phyloP scores from a whole-genome alignment of 2,797 vertebrate species.

The Periparus ater region DNA sequence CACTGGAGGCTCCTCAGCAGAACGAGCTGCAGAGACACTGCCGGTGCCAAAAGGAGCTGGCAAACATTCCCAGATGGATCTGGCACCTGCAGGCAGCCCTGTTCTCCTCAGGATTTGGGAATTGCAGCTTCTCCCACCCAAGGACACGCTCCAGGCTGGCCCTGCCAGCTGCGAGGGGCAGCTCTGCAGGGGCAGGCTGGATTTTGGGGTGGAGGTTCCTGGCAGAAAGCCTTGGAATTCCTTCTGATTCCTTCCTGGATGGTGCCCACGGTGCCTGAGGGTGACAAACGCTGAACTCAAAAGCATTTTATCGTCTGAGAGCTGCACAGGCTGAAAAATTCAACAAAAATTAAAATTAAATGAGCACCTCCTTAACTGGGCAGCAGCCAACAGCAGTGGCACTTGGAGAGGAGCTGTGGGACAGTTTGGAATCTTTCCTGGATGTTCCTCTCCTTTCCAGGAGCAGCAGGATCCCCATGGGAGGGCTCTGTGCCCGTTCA shows the following conservation, averaged over 20 bases:
- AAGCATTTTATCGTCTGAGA: not conserved
- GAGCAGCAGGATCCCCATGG: not conserved
- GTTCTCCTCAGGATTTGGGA: not conserved
- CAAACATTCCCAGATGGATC: not conserved
- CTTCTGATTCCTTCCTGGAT: not conserved
- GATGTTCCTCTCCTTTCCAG: not conserved
- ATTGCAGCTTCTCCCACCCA: not conserved
- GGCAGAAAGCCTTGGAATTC: not conserved
- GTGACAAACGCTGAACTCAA: fast-evolving
- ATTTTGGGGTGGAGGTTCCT: not conserved
- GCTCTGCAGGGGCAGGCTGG: not conserved
- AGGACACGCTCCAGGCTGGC: not conserved
- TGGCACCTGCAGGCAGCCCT: not conserved
- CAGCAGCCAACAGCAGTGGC: not conserved
- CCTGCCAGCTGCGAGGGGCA: not conserved
- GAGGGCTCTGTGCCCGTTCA: not conserved
- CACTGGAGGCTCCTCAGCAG: not conserved
- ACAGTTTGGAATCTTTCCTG: not conserved
- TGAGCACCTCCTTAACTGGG: not conserved
- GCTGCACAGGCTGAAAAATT: not conserved
- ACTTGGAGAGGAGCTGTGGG: not conserved
- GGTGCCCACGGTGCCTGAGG: not conserved
- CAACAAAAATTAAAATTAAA: not conserved
- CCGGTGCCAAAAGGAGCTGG: not conserved
- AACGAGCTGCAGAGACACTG: not conserved